Percentiles rank a stretch among this genome's conserved stretches.
Conservation (phyloP, 2,888 invertebrate genomes). For the Hipparchia semele region DNA sequence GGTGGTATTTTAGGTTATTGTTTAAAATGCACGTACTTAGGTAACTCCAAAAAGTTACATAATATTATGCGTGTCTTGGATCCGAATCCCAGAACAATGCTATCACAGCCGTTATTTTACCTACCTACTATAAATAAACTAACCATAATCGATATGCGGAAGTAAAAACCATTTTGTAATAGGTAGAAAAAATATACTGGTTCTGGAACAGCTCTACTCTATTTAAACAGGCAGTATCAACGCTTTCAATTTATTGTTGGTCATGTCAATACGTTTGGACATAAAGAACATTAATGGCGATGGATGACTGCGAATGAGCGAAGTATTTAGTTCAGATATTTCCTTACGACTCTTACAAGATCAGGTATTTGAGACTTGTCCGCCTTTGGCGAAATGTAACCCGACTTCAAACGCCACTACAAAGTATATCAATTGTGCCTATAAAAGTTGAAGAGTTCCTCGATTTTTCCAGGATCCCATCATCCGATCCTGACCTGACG, state of each 20-base stretch:
- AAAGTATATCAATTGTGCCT: too few relatives aligned
- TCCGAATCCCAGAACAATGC: too few relatives aligned
- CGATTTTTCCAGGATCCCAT: too few relatives aligned
- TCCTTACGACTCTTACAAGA: constrained; percentile 4
- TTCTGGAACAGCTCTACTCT: constrained; percentile 14
- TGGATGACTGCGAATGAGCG: constrained; percentile 6
- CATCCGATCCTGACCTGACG: too few relatives aligned
- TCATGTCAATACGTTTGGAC: constrained; percentile 21
- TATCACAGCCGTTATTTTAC: too few relatives aligned
- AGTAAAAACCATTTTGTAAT: not conserved
- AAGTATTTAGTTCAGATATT: constrained; percentile 17
- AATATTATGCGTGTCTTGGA: too few relatives aligned
- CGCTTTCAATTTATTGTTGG: constrained; percentile 25
- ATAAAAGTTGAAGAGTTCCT: too few relatives aligned
- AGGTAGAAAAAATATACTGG: not conserved
- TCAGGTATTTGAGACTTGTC: not conserved
- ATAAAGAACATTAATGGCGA: constrained; percentile 24
- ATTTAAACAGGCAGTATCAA: not conserved
- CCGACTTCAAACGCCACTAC: too few relatives aligned
- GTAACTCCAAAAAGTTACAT: too few relatives aligned
- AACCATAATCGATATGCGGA: constrained; percentile 11
- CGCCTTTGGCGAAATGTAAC: not conserved
- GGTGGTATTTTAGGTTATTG: too few relatives aligned
- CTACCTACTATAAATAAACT: too few relatives aligned
- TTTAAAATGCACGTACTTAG: too few relatives aligned